phyloP scores from a whole-genome alignment of 2,113 vertebrate genomes.

The Dasypus novemcinctus region DNA sequence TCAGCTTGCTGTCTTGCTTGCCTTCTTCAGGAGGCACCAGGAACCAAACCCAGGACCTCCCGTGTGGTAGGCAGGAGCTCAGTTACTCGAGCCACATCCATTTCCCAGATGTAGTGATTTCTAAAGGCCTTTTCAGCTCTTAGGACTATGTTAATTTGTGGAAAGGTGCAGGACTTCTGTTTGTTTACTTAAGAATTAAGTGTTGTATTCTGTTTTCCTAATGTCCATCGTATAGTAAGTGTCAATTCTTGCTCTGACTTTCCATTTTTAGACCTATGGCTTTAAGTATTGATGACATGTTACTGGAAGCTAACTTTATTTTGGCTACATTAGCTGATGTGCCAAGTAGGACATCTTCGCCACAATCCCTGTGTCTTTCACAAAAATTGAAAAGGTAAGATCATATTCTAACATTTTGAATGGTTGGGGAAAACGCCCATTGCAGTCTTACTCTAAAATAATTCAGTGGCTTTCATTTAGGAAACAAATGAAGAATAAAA shows the following conservation, averaged over 20 bases:
- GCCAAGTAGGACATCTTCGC: slow-evolving; percentile 75
- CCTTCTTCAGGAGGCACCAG: too few species aligned
- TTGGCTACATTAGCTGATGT: slow-evolving; percentile 88
- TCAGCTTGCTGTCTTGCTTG: too few species aligned
- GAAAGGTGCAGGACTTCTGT: neutral
- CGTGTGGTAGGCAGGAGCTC: too few species aligned
- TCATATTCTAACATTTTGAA: neutral
- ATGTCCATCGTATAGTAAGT: neutral
- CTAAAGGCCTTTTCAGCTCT: neutral
- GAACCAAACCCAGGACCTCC: too few species aligned
- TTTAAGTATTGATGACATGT: slow-evolving; percentile 88
- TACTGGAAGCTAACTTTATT: slow-evolving; percentile 91
- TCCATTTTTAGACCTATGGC: slow-evolving; percentile 87
- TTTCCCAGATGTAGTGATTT: neutral
- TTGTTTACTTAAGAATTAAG: slow-evolving; percentile 14
- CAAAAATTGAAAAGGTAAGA: slow-evolving; percentile 74
- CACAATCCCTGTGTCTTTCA: slow-evolving; percentile 54
- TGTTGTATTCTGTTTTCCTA: slow-evolving; percentile 13
- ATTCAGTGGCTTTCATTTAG: neutral
- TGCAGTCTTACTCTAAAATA: neutral
- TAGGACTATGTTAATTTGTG: neutral
- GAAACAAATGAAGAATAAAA: neutral
- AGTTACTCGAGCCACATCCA: too few species aligned
- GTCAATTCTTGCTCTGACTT: neutral
- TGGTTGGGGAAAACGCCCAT: neutral